Conservation (phyloP, 2,113 vertebrate species). For the Salvelinus fontinalis region DNA sequence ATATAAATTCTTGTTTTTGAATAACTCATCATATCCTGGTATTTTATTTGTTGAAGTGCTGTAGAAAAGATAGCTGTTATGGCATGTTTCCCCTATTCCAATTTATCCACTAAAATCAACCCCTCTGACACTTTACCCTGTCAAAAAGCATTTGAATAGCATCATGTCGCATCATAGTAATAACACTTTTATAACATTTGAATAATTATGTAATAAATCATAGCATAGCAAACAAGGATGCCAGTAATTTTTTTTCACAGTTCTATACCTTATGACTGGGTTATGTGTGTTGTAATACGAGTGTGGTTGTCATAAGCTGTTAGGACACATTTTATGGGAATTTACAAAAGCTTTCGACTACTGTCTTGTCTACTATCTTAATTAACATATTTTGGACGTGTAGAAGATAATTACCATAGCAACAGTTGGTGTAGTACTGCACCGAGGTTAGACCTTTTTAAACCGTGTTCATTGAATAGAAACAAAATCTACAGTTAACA, state of each 20-base stretch:
- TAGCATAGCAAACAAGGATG: no score
- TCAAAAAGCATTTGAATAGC: no score
- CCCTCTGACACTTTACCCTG: no score
- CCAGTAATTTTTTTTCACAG: background rate
- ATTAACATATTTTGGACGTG: background rate
- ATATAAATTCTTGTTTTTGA: no score
- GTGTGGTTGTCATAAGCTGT: background rate
- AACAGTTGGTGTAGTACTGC: background rate
- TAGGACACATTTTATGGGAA: background rate
- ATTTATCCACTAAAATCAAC: no score
- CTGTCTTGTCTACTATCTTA: background rate
- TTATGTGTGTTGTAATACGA: background rate
- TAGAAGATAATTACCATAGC: background rate
- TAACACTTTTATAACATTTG: no score
- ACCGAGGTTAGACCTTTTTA: background rate
- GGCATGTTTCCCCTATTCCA: no score
- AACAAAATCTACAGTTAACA: slow-evolving; percentile 1
- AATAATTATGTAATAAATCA: no score
- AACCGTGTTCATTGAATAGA: background rate
- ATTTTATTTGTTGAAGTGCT: no score
- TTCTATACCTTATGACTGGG: background rate
- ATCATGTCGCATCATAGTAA: no score
- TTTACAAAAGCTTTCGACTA: background rate
- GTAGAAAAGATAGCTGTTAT: no score
- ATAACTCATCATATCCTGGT: no score